phyloP scores from a whole-genome alignment of 1,140 invertebrate species.

The Nomia melanderi region DNA sequence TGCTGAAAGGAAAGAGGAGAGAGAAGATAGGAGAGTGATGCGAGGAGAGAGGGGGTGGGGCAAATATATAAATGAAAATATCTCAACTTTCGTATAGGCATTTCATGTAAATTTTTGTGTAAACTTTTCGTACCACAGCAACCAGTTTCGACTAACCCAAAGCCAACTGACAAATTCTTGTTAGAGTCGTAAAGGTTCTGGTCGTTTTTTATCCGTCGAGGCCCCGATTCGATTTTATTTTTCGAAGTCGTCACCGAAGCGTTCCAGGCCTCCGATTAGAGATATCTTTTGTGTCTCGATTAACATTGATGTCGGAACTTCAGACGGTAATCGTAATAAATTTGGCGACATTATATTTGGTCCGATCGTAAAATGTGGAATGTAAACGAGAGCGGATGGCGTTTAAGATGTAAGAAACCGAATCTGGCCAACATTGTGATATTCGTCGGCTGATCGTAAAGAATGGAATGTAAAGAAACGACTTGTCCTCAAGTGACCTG shows the following conservation, averaged over 20 bases:
- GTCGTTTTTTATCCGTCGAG: neutral
- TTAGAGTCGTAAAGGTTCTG: too few species aligned
- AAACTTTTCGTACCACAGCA: neutral
- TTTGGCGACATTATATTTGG: conserved; percentile 33
- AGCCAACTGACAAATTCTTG: neutral
- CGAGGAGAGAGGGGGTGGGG: neutral
- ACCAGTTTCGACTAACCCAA: neutral
- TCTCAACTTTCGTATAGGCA: neutral
- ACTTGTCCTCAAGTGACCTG: conserved; percentile 42
- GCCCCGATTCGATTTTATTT: conserved; percentile 13
- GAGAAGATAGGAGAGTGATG: too few species aligned
- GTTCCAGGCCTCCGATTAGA: neutral
- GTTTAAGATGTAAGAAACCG: conserved; percentile 24
- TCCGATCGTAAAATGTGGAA: conserved; percentile 45
- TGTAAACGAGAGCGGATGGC: conserved; percentile 37
- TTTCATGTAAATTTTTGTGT: neutral
- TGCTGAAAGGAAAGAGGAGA: too few species aligned
- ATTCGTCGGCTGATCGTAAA: conserved; percentile 47
- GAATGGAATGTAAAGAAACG: conserved; percentile 49
- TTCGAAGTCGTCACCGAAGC: neutral
- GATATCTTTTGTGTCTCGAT: conserved; percentile 17
- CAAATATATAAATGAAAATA: neutral
- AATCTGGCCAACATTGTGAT: conserved; percentile 51
- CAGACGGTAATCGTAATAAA: conserved; percentile 27
- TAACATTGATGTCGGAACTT: conserved; percentile 1